Conservation (phyloP, 2,113 vertebrate species). For the Mellivora capensis region DNA sequence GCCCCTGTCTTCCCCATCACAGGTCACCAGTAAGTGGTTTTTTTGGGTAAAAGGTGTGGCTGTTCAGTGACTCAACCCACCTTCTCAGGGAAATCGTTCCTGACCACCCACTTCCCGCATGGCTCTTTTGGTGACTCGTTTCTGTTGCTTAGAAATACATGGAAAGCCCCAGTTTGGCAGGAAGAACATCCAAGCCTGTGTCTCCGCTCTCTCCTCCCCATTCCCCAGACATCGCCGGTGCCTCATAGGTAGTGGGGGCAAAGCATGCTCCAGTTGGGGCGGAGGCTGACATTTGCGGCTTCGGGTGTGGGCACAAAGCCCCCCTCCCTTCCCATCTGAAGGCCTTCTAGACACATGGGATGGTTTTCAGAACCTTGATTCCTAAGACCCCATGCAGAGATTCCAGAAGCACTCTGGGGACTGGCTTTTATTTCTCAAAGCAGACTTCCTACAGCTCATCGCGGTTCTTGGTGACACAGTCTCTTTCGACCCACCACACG, state of each 20-base stretch:
- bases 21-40: neutral
- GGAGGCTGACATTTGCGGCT: no score
- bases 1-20: neutral
- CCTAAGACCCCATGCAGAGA: neutral
- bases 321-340: neutral
- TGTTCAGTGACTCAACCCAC: neutral
- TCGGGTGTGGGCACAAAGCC: neutral
- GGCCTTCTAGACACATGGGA: neutral
- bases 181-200: neutral
- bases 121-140: neutral
- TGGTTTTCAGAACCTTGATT: neutral
- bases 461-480: neutral
- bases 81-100: neutral
- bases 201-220: neutral
- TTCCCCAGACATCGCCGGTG: neutral
- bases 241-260: neutral
- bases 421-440: constrained; percentile 23
- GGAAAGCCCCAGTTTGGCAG: neutral
- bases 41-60: neutral
- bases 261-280: neutral
- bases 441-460: constrained; percentile 5
- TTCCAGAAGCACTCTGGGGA: constrained; percentile 11
- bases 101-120: neutral
- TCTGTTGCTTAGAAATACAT: neutral
- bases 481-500: neutral